Evolutionary conservation across 2,113 vertebrate species (phyloP).

Genomic region (Procapra przewalskii): DNA sequence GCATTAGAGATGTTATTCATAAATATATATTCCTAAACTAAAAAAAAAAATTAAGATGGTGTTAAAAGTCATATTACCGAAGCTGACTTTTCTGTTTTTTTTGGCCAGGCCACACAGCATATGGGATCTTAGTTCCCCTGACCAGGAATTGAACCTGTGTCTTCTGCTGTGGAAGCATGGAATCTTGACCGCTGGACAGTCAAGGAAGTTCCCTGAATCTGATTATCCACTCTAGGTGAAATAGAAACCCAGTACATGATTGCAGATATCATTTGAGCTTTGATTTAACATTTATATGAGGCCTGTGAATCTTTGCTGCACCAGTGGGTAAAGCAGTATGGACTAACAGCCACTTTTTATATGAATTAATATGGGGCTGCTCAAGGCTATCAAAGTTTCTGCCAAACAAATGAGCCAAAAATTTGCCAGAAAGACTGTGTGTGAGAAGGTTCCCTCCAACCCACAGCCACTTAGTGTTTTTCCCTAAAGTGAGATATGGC

Average conservation of each 20-base stretch:
- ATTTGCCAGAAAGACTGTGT: not conserved
- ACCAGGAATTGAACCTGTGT: not conserved
- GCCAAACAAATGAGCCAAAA: not conserved
- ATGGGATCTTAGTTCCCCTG: not conserved
- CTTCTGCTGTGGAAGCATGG: not conserved
- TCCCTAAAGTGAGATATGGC: not conserved
- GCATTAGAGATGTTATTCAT: not conserved
- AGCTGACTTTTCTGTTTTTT: not conserved
- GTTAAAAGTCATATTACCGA: not conserved
- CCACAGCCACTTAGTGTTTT: not conserved
- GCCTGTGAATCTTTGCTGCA: not conserved
- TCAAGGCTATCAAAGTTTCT: not conserved
- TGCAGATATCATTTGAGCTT: not conserved
- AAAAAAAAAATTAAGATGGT: not conserved
- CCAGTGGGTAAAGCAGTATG: not conserved
- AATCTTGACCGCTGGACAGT: not conserved
- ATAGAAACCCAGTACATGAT: not conserved
- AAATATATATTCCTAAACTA: not conserved
- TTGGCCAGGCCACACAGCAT: not conserved
- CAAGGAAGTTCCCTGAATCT: not conserved
- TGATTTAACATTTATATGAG: not conserved
- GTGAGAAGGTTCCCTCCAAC: not conserved
- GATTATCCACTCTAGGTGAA: not conserved
- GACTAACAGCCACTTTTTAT: not conserved
- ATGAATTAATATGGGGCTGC: rapidly evolving